Conservation (phyloP, 2,113 vertebrate genomes). For the Gymnobelideus leadbeateri region DNA sequence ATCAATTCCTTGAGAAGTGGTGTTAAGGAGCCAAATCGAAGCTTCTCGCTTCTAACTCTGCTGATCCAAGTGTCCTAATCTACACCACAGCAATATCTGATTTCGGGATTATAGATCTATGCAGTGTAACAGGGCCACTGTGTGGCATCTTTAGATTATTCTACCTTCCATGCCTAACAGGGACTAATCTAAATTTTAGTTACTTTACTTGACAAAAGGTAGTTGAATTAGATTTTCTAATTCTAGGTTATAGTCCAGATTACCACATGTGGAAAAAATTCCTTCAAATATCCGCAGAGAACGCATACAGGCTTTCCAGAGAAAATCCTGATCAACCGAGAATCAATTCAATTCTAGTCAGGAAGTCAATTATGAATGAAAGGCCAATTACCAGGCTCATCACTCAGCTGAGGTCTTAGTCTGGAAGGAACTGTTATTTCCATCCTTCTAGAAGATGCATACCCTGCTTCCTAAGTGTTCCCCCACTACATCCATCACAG, state of each 20-base stretch:
- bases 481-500: neutral
- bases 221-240: constrained; percentile 63
- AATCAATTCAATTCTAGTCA: constrained; percentile 46
- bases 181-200: constrained; percentile 57
- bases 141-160: constrained; percentile 50
- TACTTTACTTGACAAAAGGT: constrained; percentile 52
- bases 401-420: neutral
- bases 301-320: constrained; percentile 61
- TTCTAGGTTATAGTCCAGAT: constrained; percentile 43
- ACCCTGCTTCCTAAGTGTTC: neutral
- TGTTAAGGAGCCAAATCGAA: no score
- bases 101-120: neutral
- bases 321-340: constrained; percentile 57
- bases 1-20: constrained; percentile 31
- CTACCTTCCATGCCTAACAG: constrained; percentile 51
- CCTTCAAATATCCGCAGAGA: constrained; percentile 52
- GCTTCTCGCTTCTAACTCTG: no score
- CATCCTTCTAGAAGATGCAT: neutral
- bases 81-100: neutral
- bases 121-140: neutral
- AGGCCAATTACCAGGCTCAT: constrained; percentile 6
- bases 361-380: constrained; percentile 62
- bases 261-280: constrained; percentile 46
- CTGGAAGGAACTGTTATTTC: neutral
- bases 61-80: constrained; percentile 49